phyloP scores from a whole-genome alignment of 2,797 vertebrate genomes.

The Cryptoprocta ferox region DNA sequence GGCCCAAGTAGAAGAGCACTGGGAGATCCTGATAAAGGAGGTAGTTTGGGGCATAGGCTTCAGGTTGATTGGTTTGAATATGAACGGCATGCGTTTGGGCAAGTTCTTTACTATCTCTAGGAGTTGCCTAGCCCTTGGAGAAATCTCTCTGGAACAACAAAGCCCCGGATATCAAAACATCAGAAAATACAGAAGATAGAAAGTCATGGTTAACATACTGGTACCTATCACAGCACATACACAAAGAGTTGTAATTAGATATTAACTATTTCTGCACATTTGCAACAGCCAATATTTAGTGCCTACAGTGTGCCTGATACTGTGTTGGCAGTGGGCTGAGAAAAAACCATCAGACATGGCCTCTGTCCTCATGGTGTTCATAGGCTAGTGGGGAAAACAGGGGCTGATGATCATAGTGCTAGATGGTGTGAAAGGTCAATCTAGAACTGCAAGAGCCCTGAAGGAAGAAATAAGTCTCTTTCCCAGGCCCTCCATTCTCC shows the following conservation, averaged over 20 bases:
- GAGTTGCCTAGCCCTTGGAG: background rate
- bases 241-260: background rate
- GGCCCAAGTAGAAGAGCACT: background rate
- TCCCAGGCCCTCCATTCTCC: background rate
- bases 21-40: background rate
- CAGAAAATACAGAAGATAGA: background rate
- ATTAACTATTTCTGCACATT: background rate
- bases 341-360: background rate
- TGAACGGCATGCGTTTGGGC: background rate
- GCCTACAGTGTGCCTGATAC: background rate
- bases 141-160: background rate
- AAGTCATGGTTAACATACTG: background rate
- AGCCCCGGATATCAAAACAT: background rate
- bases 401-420: background rate
- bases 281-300: background rate
- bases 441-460: too few species aligned
- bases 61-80: background rate
- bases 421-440: background rate
- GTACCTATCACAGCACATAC: background rate
- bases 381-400: background rate
- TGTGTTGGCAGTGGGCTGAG: background rate
- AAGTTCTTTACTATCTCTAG: background rate
- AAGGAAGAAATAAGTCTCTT: background rate
- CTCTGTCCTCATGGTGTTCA: background rate
- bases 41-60: background rate